These are phyloP conservation scores for Cheilosia scutellata DNA, from an alignment of 2,888 invertebrate species.

Conservation along the genomic window DNA sequence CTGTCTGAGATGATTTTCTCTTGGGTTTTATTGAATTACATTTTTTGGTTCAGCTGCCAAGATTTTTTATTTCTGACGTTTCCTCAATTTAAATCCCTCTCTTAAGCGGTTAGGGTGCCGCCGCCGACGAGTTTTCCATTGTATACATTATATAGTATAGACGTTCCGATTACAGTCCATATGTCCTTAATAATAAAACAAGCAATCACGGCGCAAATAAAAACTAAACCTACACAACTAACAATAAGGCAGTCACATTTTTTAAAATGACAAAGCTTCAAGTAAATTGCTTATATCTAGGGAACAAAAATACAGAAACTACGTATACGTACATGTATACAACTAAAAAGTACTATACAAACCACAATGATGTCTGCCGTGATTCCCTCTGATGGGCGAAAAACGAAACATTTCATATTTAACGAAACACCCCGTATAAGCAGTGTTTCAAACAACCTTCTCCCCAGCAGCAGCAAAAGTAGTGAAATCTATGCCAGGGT, in stretches of 20 bases:
- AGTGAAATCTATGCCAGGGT: conserved; percentile 73
- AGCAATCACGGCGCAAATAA: background rate
- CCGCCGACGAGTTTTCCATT: background rate
- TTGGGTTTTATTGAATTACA: conserved; percentile 41
- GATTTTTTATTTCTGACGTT: conserved; percentile 21
- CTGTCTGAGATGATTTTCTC: conserved; percentile 25
- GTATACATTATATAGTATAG: background rate
- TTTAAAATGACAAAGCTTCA: conserved; percentile 40
- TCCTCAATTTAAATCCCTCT: background rate
- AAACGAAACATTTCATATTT: conserved; percentile 63
- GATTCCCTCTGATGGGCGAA: conserved; percentile 40
- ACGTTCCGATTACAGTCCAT: background rate
- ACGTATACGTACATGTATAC: conserved; percentile 2
- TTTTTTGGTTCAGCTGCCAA: conserved; percentile 28
- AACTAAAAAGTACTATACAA: conserved; percentile 31
- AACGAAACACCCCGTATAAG: conserved; percentile 59
- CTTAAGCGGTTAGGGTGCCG: background rate
- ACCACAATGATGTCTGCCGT: conserved; percentile 46
- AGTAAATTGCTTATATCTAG: conserved; percentile 66
- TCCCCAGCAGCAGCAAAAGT: conserved; percentile 35
- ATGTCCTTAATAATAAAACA: background rate
- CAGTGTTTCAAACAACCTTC: conserved; percentile 56
- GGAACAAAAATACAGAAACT: conserved; percentile 10
- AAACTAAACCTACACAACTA: conserved; percentile 13
- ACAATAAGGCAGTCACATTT: conserved; percentile 37